Conservation (phyloP, 2,113 vertebrate genomes). For the Plestiodon gilberti region DNA sequence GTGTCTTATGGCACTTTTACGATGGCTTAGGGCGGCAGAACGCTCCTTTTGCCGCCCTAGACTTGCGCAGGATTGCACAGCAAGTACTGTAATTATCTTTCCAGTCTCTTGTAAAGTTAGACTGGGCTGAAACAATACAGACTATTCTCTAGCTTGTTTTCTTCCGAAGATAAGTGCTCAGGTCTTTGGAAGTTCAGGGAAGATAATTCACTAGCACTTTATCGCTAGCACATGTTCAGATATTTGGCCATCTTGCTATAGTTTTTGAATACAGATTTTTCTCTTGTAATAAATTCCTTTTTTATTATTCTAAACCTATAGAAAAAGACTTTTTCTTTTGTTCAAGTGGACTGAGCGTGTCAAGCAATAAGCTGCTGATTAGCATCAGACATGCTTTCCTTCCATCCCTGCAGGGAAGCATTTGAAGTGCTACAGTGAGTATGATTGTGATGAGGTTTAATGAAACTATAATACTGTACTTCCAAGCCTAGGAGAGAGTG, state of each 20-base stretch:
- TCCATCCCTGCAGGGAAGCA: slow-evolving; percentile 53
- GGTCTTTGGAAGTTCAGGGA: slow-evolving; percentile 21
- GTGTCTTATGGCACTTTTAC: too few relatives aligned
- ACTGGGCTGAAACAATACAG: neutral
- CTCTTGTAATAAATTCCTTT: neutral
- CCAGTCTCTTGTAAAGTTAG: neutral
- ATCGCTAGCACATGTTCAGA: slow-evolving; percentile 39
- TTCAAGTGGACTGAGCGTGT: slow-evolving; percentile 55
- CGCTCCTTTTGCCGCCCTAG: too few relatives aligned
- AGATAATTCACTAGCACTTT: slow-evolving; percentile 37
- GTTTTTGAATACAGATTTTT: neutral
- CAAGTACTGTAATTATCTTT: neutral
- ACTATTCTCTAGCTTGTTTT: neutral
- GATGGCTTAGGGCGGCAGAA: too few relatives aligned
- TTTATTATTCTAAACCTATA: slow-evolving; percentile 37
- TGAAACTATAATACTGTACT: slow-evolving; percentile 47
- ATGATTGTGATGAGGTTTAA: slow-evolving; percentile 59
- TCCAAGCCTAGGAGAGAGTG: slow-evolving; percentile 58
- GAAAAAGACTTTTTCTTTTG: slow-evolving; percentile 38
- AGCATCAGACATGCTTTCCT: slow-evolving; percentile 51
- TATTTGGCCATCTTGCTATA: slow-evolving; percentile 57
- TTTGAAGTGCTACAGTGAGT: slow-evolving; percentile 54
- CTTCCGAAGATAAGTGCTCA: slow-evolving; percentile 28
- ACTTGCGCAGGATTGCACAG: too few relatives aligned
- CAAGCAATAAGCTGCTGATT: slow-evolving; percentile 61